Conservation (phyloP, 2,888 invertebrate species). For the Thumatha senex region DNA sequence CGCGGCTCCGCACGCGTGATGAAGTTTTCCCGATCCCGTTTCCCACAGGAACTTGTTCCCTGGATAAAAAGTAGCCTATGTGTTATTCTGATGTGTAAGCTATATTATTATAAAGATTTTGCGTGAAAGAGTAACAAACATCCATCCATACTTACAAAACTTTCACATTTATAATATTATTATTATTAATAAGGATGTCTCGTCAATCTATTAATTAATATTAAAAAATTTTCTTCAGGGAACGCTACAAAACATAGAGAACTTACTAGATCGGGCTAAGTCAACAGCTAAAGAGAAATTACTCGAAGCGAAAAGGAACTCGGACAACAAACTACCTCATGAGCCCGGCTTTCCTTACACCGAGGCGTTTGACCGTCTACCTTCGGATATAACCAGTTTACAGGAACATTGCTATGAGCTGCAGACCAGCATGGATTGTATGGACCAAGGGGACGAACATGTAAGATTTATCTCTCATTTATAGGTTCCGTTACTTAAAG, state of each 20-base stretch:
- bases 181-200: too few species aligned
- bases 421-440: slow-evolving; percentile 86
- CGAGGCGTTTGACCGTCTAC: slow-evolving; percentile 78
- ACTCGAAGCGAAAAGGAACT: slow-evolving; percentile 77
- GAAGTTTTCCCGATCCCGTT: too few species aligned
- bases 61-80: too few species aligned
- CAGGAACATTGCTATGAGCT: slow-evolving; percentile 79
- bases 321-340: slow-evolving; percentile 81
- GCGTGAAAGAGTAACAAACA: too few species aligned
- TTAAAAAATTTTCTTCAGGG: slow-evolving; percentile 36
- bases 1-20: too few species aligned
- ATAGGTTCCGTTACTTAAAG: too few species aligned
- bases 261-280: slow-evolving; percentile 50
- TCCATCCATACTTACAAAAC: too few species aligned
- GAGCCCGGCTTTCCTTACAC: slow-evolving; percentile 82
- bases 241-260: slow-evolving; percentile 63
- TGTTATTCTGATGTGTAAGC: too few species aligned
- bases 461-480: slow-evolving; percentile 49
- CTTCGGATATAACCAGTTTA: slow-evolving; percentile 78
- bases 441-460: slow-evolving; percentile 83
- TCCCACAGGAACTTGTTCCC: too few species aligned
- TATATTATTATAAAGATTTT: too few species aligned
- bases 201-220: too few species aligned
- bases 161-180: too few species aligned
- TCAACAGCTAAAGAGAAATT: slow-evolving; percentile 77